phyloP scores from a whole-genome alignment of 2,797 vertebrate species.

The Sebastes goodei region DNA sequence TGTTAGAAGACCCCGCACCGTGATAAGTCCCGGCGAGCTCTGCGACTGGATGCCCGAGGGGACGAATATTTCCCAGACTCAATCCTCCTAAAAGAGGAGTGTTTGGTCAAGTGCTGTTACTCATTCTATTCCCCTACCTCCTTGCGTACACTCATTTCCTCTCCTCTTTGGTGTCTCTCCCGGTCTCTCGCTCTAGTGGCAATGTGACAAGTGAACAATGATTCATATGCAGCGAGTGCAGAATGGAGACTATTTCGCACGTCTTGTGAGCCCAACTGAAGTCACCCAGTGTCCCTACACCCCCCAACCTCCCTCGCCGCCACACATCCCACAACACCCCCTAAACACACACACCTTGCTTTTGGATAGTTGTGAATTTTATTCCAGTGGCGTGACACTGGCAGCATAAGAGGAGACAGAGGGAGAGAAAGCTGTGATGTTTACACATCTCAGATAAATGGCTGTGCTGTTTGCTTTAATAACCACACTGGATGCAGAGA shows the following conservation, averaged over 20 bases:
- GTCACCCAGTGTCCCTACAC: not conserved
- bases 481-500: slow-evolving; percentile 80
- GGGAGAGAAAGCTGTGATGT: slow-evolving; percentile 50
- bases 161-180: slow-evolving; percentile 49
- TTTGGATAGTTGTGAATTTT: slow-evolving; percentile 25
- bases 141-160: slow-evolving; percentile 32
- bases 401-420: slow-evolving; percentile 18
- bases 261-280: slow-evolving; percentile 38
- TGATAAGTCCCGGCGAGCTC: slow-evolving; percentile 35
- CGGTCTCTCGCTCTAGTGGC: slow-evolving; percentile 47
- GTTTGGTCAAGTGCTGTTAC: slow-evolving; percentile 66
- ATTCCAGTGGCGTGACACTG: slow-evolving; percentile 20
- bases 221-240: slow-evolving; percentile 55
- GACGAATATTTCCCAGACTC: slow-evolving; percentile 51
- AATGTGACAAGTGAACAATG: slow-evolving; percentile 66
- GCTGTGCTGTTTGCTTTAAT: slow-evolving; percentile 76
- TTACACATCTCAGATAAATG: slow-evolving; percentile 69
- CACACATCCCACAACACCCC: not conserved
- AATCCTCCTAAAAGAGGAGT: slow-evolving; percentile 52
- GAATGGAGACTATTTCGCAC: slow-evolving; percentile 50
- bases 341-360: slow-evolving; percentile 9
- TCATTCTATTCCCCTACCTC: slow-evolving; percentile 46
- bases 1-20: slow-evolving; percentile 57
- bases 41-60: slow-evolving; percentile 31
- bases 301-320: not conserved